Base-by-base conservation (phyloP, 2,113 vertebrate species). In the Cynocephalus volans region DNA sequence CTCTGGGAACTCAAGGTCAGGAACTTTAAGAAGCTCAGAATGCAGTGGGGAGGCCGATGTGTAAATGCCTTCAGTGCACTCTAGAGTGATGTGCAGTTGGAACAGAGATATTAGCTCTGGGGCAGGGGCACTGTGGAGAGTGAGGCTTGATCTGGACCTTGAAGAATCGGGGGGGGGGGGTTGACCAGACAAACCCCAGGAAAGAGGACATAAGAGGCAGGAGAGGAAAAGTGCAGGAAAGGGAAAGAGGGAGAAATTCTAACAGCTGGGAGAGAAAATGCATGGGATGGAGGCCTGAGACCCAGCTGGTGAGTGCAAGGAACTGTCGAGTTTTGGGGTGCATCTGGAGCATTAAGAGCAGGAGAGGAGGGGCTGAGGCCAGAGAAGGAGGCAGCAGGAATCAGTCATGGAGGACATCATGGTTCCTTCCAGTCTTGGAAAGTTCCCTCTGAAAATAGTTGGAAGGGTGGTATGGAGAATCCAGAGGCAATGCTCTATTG, bases 241-340 rank as follows among this genome's bases (percentile, higher is more conserved):
- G 31, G 9, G 24, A 36, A 1, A 50, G 14, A 28, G 11, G 28
- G 80, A 83, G 26, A 88, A 72, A 50, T 12, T 33, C 48, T 19
- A 56, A 36, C 17, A 88, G 70, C 14, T 50, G 33, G 41, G 31
- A 76, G 10, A 64, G 36, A 26, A 88, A 56, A 48, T 7, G 7
- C 11, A 8, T 14, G 88, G 72, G 45, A 19, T 3, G 73, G 41
- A 75, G 8, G 4, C 8, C 14, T 45, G n/a, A 45, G 24, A 28
- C 4, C 18, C 21, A 5, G 41, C n/a, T 3, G 70, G 14, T 17
- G 60, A 72, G 17, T 6, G 4, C 84, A 91, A 83, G 64, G 33
- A 50, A 0, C 12, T 4, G 12, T 62, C 10, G 0, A 26, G 28
- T 1, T 4, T 4, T 13, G 17, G 58, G 6, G 28, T 31, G 2